Conservation (phyloP, 2,113 vertebrate species). For the Menidia beryllina region DNA sequence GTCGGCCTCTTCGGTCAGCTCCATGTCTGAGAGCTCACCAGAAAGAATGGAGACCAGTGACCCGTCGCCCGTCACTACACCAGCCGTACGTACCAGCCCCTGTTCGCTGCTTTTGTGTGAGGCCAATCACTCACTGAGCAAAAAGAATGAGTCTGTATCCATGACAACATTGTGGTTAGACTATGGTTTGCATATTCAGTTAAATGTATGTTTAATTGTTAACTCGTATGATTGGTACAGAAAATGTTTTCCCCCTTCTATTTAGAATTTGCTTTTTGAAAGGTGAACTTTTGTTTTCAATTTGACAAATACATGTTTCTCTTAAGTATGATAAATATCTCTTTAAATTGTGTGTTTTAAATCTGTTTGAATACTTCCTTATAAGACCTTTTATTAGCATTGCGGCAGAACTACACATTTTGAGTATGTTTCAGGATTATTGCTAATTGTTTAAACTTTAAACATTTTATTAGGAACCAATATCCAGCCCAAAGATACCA, state of each 20-base stretch:
- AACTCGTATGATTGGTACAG: neutral
- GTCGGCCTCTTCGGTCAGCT: slow-evolving; percentile 81
- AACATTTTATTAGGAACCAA: slow-evolving; percentile 63
- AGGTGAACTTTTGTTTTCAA: too few relatives aligned
- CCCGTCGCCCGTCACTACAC: slow-evolving; percentile 38
- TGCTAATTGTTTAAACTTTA: neutral
- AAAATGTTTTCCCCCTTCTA: neutral
- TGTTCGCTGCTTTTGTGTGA: neutral
- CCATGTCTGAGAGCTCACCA: slow-evolving; percentile 86
- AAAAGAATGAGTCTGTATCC: neutral
- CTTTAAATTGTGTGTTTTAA: too few relatives aligned
- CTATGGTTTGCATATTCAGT: too few relatives aligned
- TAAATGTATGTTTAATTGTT: too few relatives aligned
- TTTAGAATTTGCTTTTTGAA: too few relatives aligned
- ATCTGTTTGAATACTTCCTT: too few relatives aligned
- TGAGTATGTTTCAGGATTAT: neutral
- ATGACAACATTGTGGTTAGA: too few relatives aligned
- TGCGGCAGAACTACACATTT: too few relatives aligned
- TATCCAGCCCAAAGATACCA: slow-evolving; percentile 58
- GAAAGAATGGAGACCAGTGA: slow-evolving; percentile 76
- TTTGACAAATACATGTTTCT: too few relatives aligned
- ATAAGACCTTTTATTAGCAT: too few relatives aligned
- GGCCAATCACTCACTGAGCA: neutral
- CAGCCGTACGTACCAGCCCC: slow-evolving; percentile 67
- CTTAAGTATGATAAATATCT: too few relatives aligned